phyloP scores from a whole-genome alignment of 2,888 invertebrate genomes.

The Drosophila histrio region DNA sequence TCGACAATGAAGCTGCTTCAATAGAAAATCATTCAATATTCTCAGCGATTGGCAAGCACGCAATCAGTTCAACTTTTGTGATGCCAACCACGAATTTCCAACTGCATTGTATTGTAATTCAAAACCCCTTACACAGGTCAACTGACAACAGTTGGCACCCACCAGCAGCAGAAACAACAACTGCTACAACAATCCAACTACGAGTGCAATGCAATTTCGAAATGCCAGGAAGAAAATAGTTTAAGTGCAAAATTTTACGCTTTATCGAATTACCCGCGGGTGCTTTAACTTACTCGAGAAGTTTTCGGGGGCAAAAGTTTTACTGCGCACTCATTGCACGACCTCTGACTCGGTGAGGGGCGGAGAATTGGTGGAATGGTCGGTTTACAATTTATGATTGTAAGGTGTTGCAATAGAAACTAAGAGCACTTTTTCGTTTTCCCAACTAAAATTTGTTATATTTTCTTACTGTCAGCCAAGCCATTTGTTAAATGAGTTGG shows the following conservation, averaged over 20 bases:
- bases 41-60: slow-evolving; percentile 14
- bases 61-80: slow-evolving; percentile 51
- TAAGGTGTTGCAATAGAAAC: slow-evolving; percentile 78
- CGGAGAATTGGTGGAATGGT: not conserved
- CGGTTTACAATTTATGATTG: slow-evolving; percentile 70
- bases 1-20: not conserved
- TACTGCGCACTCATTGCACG: slow-evolving; percentile 38
- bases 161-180: slow-evolving; percentile 39
- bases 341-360: slow-evolving; percentile 9
- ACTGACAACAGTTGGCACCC: slow-evolving; percentile 54
- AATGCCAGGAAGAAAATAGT: slow-evolving; percentile 73
- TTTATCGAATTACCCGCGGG: slow-evolving; percentile 83
- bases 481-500: slow-evolving; percentile 78
- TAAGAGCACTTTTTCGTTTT: slow-evolving; percentile 37
- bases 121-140: slow-evolving; percentile 61
- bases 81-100: slow-evolving; percentile 38
- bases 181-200: slow-evolving; percentile 44
- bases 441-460: slow-evolving; percentile 68
- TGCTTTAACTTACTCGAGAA: slow-evolving; percentile 73
- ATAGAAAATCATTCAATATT: slow-evolving; percentile 36
- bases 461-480: slow-evolving; percentile 73
- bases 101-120: slow-evolving; percentile 55
- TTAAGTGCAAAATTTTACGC: slow-evolving; percentile 83
- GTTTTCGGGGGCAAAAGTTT: slow-evolving; percentile 62
- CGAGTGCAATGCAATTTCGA: slow-evolving; percentile 60